Base-by-base conservation (phyloP, 1,140 invertebrate species). In the Trichonephila inaurata region DNA sequence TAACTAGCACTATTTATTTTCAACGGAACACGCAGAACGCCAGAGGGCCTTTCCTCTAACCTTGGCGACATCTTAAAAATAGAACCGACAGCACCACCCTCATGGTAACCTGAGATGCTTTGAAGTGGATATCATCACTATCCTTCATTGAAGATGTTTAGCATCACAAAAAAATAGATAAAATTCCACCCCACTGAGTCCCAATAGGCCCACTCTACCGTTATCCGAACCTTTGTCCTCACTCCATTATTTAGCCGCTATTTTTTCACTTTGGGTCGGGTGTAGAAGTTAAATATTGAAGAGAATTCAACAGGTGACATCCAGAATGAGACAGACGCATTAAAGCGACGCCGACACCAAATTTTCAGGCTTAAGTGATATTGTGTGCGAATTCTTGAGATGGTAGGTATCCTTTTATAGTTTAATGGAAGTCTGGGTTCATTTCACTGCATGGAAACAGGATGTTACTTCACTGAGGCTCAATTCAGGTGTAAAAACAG, bases 151-250 rank as follows among this genome's bases (percentile, higher is more conserved):
- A 83, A 91, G 90, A 91, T 91, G 81, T 87, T 92, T 87, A 92
- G 91, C 91, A 92, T 92, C 44, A 92, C 91, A 92, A 92, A 92
- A 90, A 87, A 87, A 92, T 33, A 92, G 90, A 92, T 82, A 91
- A 62, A 58, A 92, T 92, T 92, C 91, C 91, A 72, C 82, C 83
- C 66, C 83, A 44, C 85, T 87, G 91, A 33, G 19, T 87, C 18
- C 58, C 61, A 83, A 87, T 87, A 66, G 91, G 61, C 62, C 28
- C 64, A 87, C 33, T 92, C 82, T 86, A 77, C 40, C 91, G 62
- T 85, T 28, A 51, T 40, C 44, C 44, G 69, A n/a, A 51, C 28
- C 60, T 72, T 92, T 92, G 64, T 72, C 82, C 62, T 12, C 82
- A 51, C 81, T 51, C 91, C 64, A 92, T 86, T 92, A 92, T 92